These are phyloP conservation scores for Oscheius onirici DNA, from an alignment of 2,888 invertebrate species.

Conservation along the genomic window DNA sequence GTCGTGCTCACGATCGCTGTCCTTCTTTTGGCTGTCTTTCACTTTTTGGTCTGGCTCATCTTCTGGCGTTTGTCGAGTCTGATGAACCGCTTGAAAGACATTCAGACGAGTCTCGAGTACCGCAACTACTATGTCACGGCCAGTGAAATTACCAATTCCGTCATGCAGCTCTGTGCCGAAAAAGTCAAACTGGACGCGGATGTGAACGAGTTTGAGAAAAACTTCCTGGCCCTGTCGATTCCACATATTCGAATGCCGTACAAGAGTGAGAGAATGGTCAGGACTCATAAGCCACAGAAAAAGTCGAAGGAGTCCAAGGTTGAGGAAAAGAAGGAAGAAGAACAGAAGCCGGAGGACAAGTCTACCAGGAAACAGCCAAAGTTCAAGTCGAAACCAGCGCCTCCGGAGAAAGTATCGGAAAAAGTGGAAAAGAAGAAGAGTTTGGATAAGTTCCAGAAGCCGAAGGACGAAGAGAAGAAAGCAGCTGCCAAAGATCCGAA, in stretches of 20 bases:
- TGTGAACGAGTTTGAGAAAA: conserved; percentile 27
- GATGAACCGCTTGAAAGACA: background rate
- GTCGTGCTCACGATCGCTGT: too few relatives aligned
- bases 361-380: conserved; percentile 9
- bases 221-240: background rate
- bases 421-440: conserved; percentile 36
- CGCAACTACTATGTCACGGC: background rate
- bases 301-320: background rate
- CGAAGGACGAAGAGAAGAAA: conserved; percentile 37
- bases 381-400: background rate
- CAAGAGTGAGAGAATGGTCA: conserved; percentile 1
- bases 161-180: background rate
- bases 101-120: background rate
- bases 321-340: background rate
- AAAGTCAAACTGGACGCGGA: conserved; percentile 18
- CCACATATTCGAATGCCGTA: background rate
- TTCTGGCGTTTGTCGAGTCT: background rate
- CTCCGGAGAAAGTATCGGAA: background rate
- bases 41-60: too few relatives aligned
- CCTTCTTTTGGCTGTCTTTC: too few relatives aligned
- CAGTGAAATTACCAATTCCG: conserved; percentile 16
- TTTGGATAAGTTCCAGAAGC: conserved; percentile 40
- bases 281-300: background rate
- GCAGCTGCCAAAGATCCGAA: conserved; percentile 47
- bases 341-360: conserved; percentile 13